These are phyloP conservation scores for Leptoteleia sp. DNA, from an alignment of 1,140 invertebrate genomes.

Conservation along the genomic window DNA sequence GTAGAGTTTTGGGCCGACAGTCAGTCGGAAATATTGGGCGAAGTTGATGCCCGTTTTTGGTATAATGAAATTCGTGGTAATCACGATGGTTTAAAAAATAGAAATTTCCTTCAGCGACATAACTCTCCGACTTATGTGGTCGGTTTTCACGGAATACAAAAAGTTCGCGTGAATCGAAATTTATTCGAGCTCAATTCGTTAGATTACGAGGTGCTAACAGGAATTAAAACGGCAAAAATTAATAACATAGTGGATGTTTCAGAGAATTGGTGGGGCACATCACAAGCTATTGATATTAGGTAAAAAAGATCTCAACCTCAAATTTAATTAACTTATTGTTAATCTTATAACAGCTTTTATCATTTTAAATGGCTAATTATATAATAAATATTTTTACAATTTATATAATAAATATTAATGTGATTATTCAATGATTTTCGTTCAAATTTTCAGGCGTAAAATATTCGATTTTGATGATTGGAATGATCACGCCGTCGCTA, in stretches of 20 bases:
- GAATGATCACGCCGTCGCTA: slow-evolving; percentile 97
- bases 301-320: too few species aligned
- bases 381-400: too few species aligned
- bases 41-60: slow-evolving; percentile 89
- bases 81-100: slow-evolving; percentile 63
- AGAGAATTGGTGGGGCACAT: slow-evolving; percentile 98
- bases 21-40: slow-evolving; percentile 95
- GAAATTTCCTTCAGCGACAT: slow-evolving; percentile 79
- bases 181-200: slow-evolving; percentile 93
- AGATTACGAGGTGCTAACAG: slow-evolving; percentile 96
- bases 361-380: too few species aligned
- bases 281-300: slow-evolving; percentile 80
- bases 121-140: slow-evolving; percentile 90
- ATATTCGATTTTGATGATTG: slow-evolving; percentile 99
- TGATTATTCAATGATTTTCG: too few species aligned
- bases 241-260: slow-evolving; percentile 93
- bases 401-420: too few species aligned
- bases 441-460: slow-evolving; percentile 82
- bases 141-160: slow-evolving; percentile 96
- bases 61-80: slow-evolving; percentile 91
- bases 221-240: slow-evolving; percentile 92
- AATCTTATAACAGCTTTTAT: too few species aligned
- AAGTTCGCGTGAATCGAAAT: slow-evolving; percentile 94
- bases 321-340: too few species aligned
- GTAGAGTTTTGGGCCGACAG: slow-evolving; percentile 94